Base-by-base conservation (phyloP, 2,797 vertebrate genomes). In the Dryobates pubescens region DNA sequence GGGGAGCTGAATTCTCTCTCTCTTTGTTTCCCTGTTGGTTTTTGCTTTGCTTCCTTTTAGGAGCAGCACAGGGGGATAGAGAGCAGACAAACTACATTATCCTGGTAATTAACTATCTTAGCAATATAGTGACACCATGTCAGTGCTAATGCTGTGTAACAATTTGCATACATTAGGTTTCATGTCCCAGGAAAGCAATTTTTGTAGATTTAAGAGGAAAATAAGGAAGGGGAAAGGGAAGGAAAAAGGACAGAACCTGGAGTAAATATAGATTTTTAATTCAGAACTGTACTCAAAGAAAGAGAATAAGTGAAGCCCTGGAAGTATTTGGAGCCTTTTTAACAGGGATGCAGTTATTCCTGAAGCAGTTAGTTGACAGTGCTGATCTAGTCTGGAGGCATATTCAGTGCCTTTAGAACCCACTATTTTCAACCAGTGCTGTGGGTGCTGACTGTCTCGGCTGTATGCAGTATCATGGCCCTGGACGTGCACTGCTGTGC, bases 111-210 rank as follows among this genome's bases (percentile, higher is more conserved):
- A 96, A 92, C 87, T 78, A 91, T 80, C 89, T 96, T 91, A 92
- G 88, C 88, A 95, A 75, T 67, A 74, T 45, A 92, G 73, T 61
- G 53, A 61, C 75, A 96, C 77, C 72, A 88, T 1, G 0, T 71
- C 43, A 90, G 62, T 86, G 68, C 43, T 92, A 91, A 89, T 88
- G 85, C 89, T 82, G 58, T 89, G 64, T 85, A 93, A 91, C 88
- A 91, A 96, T 96, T 95, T 96, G 90, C 94, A 96, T 95, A 82
- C 53, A 96, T 95, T 93, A 94, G 56, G 92, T 94, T 92, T 90
- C 63, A 23, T 57, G 32, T 96, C 88, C 70, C 82, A 83, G 58
- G 79, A 93, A 94, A 89, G 86, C 69, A 88, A 89, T 94, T 94
- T 90, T 78, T 87, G 41, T 68, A 72, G 36, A 79, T 95, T 76